A percentile compares a stretch with the other conserved stretches of the same genome.
Evolutionary conservation across 2,113 vertebrate species (phyloP).

Genomic region (Notiomystis cincta): DNA sequence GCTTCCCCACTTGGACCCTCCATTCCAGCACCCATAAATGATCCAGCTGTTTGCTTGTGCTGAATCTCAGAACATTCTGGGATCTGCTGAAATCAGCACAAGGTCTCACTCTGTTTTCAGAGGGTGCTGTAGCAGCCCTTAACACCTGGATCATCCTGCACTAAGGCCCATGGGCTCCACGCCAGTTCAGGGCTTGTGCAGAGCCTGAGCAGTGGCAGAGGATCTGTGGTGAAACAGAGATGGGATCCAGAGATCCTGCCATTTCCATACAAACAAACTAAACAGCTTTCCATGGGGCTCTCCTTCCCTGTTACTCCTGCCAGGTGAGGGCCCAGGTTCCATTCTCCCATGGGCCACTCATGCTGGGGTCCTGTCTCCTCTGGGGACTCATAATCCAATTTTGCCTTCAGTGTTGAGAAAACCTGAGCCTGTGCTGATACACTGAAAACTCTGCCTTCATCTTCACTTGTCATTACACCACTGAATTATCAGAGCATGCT

Average conservation of each 20-base stretch:
- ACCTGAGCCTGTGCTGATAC: background rate
- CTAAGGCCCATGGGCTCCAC: fast-evolving
- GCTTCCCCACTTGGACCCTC: background rate
- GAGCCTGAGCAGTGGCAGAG: background rate
- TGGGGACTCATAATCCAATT: background rate
- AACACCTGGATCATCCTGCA: background rate
- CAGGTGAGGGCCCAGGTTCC: background rate
- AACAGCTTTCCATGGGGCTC: background rate
- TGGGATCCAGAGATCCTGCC: background rate
- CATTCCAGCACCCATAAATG: background rate
- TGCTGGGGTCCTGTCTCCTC: background rate
- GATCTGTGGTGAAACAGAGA: background rate
- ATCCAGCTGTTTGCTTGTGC: background rate
- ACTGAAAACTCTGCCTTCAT: background rate
- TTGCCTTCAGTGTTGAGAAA: background rate
- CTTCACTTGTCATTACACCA: background rate
- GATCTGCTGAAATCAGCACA: background rate
- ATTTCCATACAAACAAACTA: background rate
- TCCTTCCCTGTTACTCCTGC: background rate
- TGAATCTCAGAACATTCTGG: background rate
- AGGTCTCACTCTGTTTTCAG: background rate
- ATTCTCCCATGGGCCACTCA: fast-evolving
- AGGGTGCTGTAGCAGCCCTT: background rate
- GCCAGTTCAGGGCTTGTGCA: background rate
- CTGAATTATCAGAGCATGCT: background rate